phyloP scores from a whole-genome alignment of 1,140 invertebrate genomes.

The Lepeophtheirus salmonis region DNA sequence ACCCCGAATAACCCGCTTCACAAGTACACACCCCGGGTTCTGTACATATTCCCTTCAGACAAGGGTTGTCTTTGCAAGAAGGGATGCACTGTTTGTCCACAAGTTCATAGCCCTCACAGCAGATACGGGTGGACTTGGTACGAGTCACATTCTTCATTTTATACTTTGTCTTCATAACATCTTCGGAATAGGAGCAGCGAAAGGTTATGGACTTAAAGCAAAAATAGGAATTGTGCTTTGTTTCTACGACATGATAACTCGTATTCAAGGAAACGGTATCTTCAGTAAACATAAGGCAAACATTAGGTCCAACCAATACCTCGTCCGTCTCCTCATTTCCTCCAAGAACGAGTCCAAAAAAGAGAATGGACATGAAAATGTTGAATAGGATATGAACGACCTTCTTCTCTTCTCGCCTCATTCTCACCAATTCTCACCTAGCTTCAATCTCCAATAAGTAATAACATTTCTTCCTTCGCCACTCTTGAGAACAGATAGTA shows the following conservation, averaged over 20 bases:
- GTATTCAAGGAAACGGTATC: not conserved
- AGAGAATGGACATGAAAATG: no score
- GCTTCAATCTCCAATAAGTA: no score
- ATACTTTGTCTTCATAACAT: not conserved
- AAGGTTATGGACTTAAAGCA: not conserved
- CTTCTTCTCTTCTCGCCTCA: no score
- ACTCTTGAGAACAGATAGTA: no score
- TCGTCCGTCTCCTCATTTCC: no score
- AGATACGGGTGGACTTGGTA: not conserved
- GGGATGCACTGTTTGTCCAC: not conserved
- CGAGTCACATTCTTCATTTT: not conserved
- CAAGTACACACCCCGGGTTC: conserved; percentile 7
- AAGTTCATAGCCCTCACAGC: conserved; percentile 3
- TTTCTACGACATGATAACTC: not conserved
- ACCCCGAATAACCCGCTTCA: not conserved
- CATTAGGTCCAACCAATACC: not conserved
- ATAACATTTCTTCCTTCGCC: no score
- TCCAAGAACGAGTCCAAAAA: no score
- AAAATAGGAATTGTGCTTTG: not conserved
- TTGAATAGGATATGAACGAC: no score
- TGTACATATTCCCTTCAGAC: not conserved
- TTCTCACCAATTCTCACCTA: no score
- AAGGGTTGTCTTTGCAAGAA: not conserved
- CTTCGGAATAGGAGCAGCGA: not conserved
- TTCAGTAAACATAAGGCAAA: not conserved